These are phyloP conservation scores for Danaus chrysippus DNA, from an alignment of 2,888 invertebrate genomes.

Conservation along the genomic window DNA sequence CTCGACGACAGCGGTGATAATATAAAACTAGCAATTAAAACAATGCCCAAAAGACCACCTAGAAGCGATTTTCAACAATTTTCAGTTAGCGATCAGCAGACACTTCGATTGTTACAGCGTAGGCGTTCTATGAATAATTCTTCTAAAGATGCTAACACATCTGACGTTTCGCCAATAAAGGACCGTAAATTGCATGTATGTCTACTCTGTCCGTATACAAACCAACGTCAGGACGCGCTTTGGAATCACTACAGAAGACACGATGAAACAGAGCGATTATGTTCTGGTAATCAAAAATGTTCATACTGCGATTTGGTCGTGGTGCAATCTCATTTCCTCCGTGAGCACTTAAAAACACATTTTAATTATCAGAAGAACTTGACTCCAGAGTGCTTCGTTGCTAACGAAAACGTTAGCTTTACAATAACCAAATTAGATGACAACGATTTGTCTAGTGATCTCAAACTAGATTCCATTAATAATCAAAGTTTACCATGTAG, in stretches of 20 bases:
- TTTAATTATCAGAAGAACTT: conserved; percentile 80
- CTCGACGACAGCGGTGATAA: conserved; percentile 52
- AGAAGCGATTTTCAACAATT: conserved; percentile 76
- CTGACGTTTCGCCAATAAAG: conserved; percentile 70
- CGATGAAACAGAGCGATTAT: conserved; percentile 74
- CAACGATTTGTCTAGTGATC: conserved; percentile 54
- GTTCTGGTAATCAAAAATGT: conserved; percentile 82
- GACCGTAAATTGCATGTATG: conserved; percentile 84
- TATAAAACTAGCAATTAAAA: conserved; percentile 70
- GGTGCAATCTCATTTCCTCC: conserved; percentile 84
- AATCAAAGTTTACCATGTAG: conserved; percentile 45
- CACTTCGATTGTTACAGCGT: conserved; percentile 78
- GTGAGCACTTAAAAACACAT: conserved; percentile 89
- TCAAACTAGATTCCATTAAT: conserved; percentile 60
- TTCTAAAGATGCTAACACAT: conserved; percentile 50
- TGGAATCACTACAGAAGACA: conserved; percentile 88
- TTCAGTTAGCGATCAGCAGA: conserved; percentile 81
- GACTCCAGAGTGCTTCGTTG: conserved; percentile 80
- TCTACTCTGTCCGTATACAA: conserved; percentile 89
- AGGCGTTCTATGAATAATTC: conserved; percentile 65
- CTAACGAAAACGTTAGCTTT: conserved; percentile 80
- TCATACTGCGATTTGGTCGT: conserved; percentile 91
- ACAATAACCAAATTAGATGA: conserved; percentile 73
- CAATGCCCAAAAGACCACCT: conserved; percentile 63
- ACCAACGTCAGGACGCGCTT: conserved; percentile 84